These are phyloP conservation scores for Chlorodrepanis virens DNA, from an alignment of 2,113 vertebrate species.

Conservation along the genomic window DNA sequence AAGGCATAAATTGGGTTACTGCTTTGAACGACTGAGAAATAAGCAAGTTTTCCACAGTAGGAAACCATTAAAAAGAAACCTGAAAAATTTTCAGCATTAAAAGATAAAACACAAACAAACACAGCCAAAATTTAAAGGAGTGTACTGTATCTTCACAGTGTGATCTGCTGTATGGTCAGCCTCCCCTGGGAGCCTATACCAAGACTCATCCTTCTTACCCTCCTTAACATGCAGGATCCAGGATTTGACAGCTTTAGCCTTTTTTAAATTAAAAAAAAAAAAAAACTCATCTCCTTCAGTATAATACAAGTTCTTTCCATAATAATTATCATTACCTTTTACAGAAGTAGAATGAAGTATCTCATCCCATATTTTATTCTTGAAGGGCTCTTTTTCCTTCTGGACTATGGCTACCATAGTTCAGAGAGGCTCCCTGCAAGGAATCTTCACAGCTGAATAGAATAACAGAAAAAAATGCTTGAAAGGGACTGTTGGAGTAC, in stretches of 20 bases:
- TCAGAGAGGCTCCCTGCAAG: neutral
- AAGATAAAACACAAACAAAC: neutral
- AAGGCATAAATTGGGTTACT: neutral
- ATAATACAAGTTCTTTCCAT: neutral
- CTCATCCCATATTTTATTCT: neutral
- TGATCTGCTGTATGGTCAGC: neutral
- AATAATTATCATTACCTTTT: neutral
- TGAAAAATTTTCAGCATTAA: neutral
- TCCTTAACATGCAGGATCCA: neutral
- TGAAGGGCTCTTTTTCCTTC: neutral
- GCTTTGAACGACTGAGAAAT: neutral
- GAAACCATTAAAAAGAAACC: neutral
- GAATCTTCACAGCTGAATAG: neutral
- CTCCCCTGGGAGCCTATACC: neutral
- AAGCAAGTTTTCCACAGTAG: neutral
- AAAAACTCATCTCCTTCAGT: neutral
- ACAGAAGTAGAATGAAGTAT: neutral
- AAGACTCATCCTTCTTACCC: neutral
- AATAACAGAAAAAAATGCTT: neutral
- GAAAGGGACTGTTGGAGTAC: neutral
- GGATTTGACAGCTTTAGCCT: neutral
- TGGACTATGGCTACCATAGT: neutral
- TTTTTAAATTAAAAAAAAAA: neutral
- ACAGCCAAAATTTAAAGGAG: neutral
- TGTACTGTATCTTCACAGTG: accelerated